Evolutionary conservation across 92 coral and sea anemone genomes (phyloP), one percentile per base, ranked within the genome.

Genomic region (Bergia puertoricense): DNA sequence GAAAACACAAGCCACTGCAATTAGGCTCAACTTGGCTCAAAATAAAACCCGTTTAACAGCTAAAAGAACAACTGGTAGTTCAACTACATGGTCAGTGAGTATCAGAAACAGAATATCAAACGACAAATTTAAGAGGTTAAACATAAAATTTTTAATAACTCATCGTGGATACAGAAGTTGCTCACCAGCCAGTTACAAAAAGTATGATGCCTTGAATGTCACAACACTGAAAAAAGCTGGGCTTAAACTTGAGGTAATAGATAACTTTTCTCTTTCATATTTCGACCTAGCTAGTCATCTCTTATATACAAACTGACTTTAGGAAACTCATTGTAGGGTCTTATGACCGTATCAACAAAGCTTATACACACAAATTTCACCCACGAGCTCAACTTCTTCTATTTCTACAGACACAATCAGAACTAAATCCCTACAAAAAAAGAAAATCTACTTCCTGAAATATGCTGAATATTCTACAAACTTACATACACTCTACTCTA

Each of bases 91-190:
- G 69, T 72, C 69, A 54, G 68, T 37, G 69, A 65, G n/a, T 62
- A 79, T 81, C 66, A 75, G 74, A 79, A 89, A 91, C 90, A 88
- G 91, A 94, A 85, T 89, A 93, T 89, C 92, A 93, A 41, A 92
- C 92, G 91, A 88, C 90, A 81, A 9, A 79, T 85, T 36, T 43
- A 71, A 73, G 77, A 66, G 85, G 73, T 18, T 88, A 78, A 82
- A 95, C 93, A 54, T 85, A 89, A 93, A 92, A 89, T 84, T 81
- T 93, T 94, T 95, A 94, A 94, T 92, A 93, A 90, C 90, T 91
- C 92, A 90, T 88, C 88, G 85, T 73, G 86, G 84, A 80, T 92
- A 92, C 91, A 91, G 91, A 89, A 40, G 89, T 81, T 83, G 87
- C 51, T 56, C 66, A 80, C 88, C 86, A 71, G 94, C 89, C 84